A percentile compares a stretch with the other conserved stretches of the same genome.
Evolutionary conservation across 2,113 vertebrate species (phyloP).

Genomic region (Ictalurus furcatus): DNA sequence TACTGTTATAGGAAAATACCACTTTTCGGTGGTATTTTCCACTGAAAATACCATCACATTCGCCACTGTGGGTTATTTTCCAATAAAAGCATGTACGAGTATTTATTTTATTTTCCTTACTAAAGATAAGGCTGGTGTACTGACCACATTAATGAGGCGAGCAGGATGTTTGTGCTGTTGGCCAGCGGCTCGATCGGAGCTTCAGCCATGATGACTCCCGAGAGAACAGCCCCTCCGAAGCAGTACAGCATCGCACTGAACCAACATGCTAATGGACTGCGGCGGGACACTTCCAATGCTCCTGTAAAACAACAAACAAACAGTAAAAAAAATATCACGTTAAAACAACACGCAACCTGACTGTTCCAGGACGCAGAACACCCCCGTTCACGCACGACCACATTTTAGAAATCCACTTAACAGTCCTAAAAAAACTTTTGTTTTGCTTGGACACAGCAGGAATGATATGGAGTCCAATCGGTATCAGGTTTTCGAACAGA

Average conservation of each 20-base stretch:
- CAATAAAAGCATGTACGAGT: neutral
- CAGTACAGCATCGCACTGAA: slow-evolving; percentile 96
- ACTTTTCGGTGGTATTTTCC: no score
- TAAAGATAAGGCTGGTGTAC: slow-evolving; percentile 39
- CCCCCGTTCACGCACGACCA: neutral
- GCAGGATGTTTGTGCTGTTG: slow-evolving; percentile 81
- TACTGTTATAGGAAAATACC: neutral
- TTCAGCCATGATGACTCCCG: slow-evolving; percentile 87
- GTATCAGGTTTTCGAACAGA: neutral
- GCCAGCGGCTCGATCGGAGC: slow-evolving; percentile 83
- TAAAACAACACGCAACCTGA: neutral
- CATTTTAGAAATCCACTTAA: neutral
- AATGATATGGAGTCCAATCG: neutral
- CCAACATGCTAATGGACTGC: slow-evolving; percentile 93
- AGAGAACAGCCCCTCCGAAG: slow-evolving; percentile 92
- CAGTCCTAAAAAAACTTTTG: neutral
- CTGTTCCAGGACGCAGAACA: neutral
- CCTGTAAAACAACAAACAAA: slow-evolving; percentile 75
- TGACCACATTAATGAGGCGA: slow-evolving; percentile 93
- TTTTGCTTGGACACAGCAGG: neutral
- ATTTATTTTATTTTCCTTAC: no score
- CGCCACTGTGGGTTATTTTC: neutral
- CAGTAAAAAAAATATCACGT: neutral
- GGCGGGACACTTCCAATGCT: slow-evolving; percentile 74
- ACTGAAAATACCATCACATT: no score